Conservation (phyloP, 2,888 invertebrate genomes). For the Dysmachus trigonus region DNA sequence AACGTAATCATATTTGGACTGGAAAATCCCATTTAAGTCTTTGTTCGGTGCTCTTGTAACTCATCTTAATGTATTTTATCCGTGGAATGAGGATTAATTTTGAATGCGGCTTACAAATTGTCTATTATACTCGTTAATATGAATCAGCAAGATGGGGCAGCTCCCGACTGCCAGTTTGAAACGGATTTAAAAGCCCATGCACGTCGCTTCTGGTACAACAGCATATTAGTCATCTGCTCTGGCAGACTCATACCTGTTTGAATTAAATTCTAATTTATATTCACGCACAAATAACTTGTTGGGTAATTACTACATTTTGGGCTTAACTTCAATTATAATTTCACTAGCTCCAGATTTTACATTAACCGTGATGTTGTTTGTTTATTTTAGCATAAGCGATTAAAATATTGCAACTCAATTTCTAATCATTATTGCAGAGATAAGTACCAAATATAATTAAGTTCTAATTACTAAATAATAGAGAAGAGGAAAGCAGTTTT, state of each 20-base stretch:
- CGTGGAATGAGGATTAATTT: slow-evolving; percentile 42
- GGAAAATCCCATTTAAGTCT: slow-evolving; percentile 20
- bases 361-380: background rate
- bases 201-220: background rate
- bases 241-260: slow-evolving; percentile 18
- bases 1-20: slow-evolving; percentile 1
- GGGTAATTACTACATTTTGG: slow-evolving; percentile 7
- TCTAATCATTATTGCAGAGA: background rate
- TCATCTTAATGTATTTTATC: background rate
- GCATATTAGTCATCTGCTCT: background rate
- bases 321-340: slow-evolving; percentile 20
- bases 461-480: too few relatives aligned
- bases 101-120: slow-evolving; percentile 47
- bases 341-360: slow-evolving; percentile 5
- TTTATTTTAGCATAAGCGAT: slow-evolving; percentile 5
- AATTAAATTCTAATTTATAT: slow-evolving; percentile 50
- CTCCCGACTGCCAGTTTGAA: background rate
- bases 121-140: slow-evolving; percentile 33
- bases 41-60: background rate
- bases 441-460: too few relatives aligned
- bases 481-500: too few relatives aligned
- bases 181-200: slow-evolving; percentile 5
- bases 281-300: slow-evolving; percentile 49
- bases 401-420: background rate
- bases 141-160: background rate